Base-by-base conservation (phyloP, 2,888 invertebrate genomes). In the Dusona sp. region DNA sequence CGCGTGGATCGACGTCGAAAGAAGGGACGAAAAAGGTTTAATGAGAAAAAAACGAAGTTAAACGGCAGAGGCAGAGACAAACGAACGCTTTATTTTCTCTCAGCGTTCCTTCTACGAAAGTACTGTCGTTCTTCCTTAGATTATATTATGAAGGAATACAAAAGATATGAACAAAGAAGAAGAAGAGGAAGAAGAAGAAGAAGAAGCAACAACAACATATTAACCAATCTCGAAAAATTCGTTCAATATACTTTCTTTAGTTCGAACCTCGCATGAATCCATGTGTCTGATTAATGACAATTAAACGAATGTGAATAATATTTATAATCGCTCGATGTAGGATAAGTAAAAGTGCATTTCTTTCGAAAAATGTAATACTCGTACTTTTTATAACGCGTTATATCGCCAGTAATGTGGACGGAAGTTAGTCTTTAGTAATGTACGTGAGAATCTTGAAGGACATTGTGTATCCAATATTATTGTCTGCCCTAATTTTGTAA, bases 341-440 rank as follows among this genome's bases (percentile, higher is more conserved):
- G 83, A 88, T 87, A 85, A 89, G 89, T 86, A 86, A 85, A 61
- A 87, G 86, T 90, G 89, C 90, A 90, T 90, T 92, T 91, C 84
- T 82, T 91, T 90, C 87, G 87, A 90, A 89, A 80, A 79, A 85
- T 90, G 87, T 89, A 92, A 92, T 91, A 92, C 91, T 92, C 91
- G 88, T 88, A 84, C 88, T 87, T 87, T 89, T 89, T 89, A 88
- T 88, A 88, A 87, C 85, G 83, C 88, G 88, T 83, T 87, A 70
- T 83, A 88, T 85, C 83, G 85, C 85, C 82, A 79, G 79, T 82
- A 68, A 79, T 82, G 73, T 81, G 84, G 73, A 78, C 74, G 83
- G 80, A 74, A 61, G 45, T 72, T 84, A 88, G 83, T 77, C 67
- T 81, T 78, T 82, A 84, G 79, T 36, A 57, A 81, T 84, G 83